Evolutionary conservation across 2,113 vertebrate species (phyloP).

Genomic region (Protobothrops mucrosquamatus): DNA sequence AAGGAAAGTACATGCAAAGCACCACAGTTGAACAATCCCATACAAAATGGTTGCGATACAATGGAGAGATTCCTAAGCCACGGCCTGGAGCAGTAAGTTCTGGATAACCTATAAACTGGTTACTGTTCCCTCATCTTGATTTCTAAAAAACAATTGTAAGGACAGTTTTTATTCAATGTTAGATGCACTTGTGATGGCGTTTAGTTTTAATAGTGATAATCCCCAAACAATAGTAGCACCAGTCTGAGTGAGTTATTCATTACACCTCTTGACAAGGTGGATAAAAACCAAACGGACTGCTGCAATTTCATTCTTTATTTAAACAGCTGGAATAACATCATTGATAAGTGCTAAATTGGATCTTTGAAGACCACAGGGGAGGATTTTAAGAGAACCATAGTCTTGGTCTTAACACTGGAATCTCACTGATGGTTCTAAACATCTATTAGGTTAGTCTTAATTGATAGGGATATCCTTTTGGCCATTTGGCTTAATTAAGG

Average conservation of each 20-base stretch:
- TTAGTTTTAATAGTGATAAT: not conserved
- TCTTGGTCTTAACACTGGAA: not conserved
- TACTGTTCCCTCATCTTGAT: not conserved
- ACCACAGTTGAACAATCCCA: constrained; percentile 92
- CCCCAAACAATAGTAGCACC: not conserved
- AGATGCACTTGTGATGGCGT: not conserved
- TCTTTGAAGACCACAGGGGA: not conserved
- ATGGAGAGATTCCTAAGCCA: constrained; percentile 82
- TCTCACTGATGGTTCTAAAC: not conserved
- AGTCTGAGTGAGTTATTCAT: not conserved
- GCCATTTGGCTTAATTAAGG: not conserved
- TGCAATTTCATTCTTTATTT: not conserved
- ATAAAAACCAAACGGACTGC: not conserved
- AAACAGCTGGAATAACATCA: not conserved
- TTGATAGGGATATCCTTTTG: not conserved
- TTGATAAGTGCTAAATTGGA: not conserved
- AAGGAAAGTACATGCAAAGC: constrained; percentile 97
- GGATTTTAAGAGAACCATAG: not conserved
- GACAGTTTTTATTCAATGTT: not conserved
- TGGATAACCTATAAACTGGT: not conserved
- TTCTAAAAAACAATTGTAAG: not conserved
- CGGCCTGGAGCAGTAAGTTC: constrained; percentile 90
- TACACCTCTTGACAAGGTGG: not conserved
- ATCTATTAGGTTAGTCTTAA: not conserved
- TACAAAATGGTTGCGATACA: constrained; percentile 94